A percentile compares a stretch with the other conserved stretches of the same genome.
These are phyloP conservation scores for Camelus dromedarius DNA, from an alignment of 2,113 vertebrate genomes.

Conservation along the genomic window DNA sequence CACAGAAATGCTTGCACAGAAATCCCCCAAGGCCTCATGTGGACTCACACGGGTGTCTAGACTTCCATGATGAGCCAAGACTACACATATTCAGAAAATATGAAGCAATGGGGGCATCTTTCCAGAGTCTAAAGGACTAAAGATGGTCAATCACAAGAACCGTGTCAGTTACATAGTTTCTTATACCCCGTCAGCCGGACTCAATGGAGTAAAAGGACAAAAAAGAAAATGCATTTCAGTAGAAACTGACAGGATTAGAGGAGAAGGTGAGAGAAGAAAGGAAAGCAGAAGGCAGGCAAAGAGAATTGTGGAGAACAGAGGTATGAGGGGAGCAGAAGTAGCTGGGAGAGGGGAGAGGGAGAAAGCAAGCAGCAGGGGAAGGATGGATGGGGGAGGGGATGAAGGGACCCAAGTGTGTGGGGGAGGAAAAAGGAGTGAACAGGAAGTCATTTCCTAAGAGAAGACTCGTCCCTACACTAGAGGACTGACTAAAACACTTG, in stretches of 20 bases:
- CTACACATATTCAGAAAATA: background rate
- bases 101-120: background rate
- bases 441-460: background rate
- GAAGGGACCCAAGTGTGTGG: no score
- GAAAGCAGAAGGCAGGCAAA: background rate
- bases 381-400: background rate
- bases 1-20: background rate
- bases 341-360: background rate
- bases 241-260: background rate
- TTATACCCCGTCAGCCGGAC: background rate
- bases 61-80: background rate
- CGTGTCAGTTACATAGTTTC: background rate
- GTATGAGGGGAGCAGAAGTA: background rate
- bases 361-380: background rate
- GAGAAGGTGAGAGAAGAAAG: background rate
- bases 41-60: background rate
- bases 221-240: background rate
- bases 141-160: background rate
- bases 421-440: background rate
- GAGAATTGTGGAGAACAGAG: background rate
- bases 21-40: background rate
- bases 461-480: background rate
- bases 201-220: background rate
- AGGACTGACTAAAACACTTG: background rate
- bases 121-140: background rate